Evolutionary conservation across 2,888 invertebrate species (phyloP), one percentile per base, ranked within the genome.

Genomic region (Cosmia trapezina): DNA sequence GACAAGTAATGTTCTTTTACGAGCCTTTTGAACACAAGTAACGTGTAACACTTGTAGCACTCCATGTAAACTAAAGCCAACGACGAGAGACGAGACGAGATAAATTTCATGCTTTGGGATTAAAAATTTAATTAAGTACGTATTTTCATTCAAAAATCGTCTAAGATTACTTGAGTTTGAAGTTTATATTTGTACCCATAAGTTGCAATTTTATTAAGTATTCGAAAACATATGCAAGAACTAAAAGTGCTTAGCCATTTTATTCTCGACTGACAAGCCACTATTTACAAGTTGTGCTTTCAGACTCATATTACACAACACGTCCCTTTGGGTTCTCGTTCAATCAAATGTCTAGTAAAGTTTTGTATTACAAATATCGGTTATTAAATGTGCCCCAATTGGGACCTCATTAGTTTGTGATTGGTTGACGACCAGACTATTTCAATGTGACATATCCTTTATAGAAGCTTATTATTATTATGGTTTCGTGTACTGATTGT

Each of bases 311-410:
- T 43, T 22, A 54, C 14, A 12, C 14, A 57, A 51, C n/a, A 41
- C 14, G 19, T 43, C 22, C 43, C 59, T 22, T 12, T 3, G 12
- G 73, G 19, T 47, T 79, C 51, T n/a, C 28, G 41, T 22, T 59
- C 73, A 62, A 72, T 79, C 51, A 63, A 59, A 63, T 47, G 57
- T 41, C 19, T 57, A 28, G 45, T 47, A 47, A 66, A 66, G 45
- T 76, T 70, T 76, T 53, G n/a, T 67, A n/a, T 51, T 61, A 59
- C 68, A 76, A 53, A 74, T 67, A 76, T 62, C 17, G 45, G 28
- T 22, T 45, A 17, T n/a, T n/a, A n/a, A n/a, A n/a, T 62, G 12
- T 51, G 51, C 6, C 28, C 63, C 28, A 43, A 17, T 54, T 28
- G 72, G 63, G 63, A 63, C 51, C 37, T 78, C 57, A 60, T 76